Evolutionary conservation across 2,113 vertebrate species (phyloP).

Genomic region (Lathamus discolor): DNA sequence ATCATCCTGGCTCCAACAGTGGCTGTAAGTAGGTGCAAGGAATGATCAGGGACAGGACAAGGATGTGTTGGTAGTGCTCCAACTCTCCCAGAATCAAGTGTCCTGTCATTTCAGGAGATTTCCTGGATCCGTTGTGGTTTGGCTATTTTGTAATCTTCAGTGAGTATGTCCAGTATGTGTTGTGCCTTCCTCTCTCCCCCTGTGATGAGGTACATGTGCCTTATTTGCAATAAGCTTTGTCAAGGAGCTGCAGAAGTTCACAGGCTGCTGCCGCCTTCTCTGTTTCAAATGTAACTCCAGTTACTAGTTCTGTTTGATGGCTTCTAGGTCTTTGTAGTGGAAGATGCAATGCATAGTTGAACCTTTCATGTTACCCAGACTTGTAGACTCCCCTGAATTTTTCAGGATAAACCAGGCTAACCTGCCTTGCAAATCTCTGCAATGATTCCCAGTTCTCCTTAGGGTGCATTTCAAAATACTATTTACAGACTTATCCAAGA

Average conservation of each 20-base stretch:
- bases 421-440: background rate
- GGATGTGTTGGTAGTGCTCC: background rate
- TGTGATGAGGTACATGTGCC: fast-evolving
- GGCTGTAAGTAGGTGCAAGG: background rate
- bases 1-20: background rate
- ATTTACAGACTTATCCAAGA: background rate
- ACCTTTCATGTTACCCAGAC: background rate
- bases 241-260: background rate
- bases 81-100: background rate
- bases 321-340: background rate
- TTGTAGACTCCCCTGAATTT: background rate
- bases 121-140: background rate
- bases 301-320: background rate
- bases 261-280: background rate
- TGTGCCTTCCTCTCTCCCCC: background rate
- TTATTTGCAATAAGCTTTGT: background rate
- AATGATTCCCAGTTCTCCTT: background rate
- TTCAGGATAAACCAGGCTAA: background rate
- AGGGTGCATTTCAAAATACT: background rate
- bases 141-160: background rate
- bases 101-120: background rate
- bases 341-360: fast-evolving
- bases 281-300: background rate
- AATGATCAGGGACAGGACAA: background rate
- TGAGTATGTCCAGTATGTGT: background rate